Evolutionary conservation across 2,888 invertebrate genomes (phyloP).

Genomic region (Axea sp.): DNA sequence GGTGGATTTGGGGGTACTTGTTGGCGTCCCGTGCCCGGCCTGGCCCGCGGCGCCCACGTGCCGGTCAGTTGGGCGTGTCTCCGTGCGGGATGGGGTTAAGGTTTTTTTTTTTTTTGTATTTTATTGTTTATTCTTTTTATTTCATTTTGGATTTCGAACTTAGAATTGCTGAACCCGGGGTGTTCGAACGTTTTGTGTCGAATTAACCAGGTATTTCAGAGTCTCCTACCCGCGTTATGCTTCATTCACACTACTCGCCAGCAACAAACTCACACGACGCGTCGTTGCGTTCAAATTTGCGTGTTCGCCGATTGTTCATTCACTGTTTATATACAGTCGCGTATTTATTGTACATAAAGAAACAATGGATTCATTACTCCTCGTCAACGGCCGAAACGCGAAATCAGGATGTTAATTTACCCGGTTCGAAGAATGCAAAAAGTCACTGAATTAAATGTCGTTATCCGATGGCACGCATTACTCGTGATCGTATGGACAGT

Average conservation of each 20-base stretch:
- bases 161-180: conserved; percentile 70
- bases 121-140: conserved; percentile 48
- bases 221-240: conserved; percentile 80
- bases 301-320: conserved; percentile 46
- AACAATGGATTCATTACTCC: conserved; percentile 40
- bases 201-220: conserved; percentile 76
- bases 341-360: conserved; percentile 25
- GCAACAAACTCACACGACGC: conserved; percentile 63
- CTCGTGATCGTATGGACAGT: conserved; percentile 6
- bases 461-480: conserved; percentile 31
- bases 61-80: background rate
- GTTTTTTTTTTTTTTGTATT: conserved; percentile 54
- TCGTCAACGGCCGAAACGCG: conserved; percentile 73
- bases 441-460: conserved; percentile 18
- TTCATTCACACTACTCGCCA: conserved; percentile 77
- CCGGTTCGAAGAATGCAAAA: conserved; percentile 64
- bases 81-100: conserved; percentile 35
- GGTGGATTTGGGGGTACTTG: too few species aligned
- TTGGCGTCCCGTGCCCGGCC: too few species aligned
- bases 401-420: conserved; percentile 79
- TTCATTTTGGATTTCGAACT: conserved; percentile 58
- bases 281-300: conserved; percentile 27
- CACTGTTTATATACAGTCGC: conserved; percentile 47
- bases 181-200: conserved; percentile 69
- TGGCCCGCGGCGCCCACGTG: conserved; percentile 19